A percentile compares a stretch with the other conserved stretches of the same genome.
These are phyloP conservation scores for Harmothoe impar DNA, from an alignment of 2,888 invertebrate genomes.

Conservation along the genomic window DNA sequence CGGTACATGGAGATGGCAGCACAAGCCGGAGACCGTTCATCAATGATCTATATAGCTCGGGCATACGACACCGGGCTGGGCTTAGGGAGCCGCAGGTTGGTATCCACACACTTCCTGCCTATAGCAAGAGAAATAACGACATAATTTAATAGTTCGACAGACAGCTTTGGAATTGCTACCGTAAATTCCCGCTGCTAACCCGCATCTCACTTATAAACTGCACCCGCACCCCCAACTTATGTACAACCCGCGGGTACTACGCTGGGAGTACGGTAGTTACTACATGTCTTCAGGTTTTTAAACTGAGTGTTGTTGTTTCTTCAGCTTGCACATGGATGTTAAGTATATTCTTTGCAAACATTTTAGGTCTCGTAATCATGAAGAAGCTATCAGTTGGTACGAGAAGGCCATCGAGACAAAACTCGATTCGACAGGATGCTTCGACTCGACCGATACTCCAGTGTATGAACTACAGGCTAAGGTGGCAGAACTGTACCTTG, in stretches of 20 bases:
- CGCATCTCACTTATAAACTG: too few relatives aligned
- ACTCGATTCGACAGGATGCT: slow-evolving; percentile 81
- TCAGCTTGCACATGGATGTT: too few relatives aligned
- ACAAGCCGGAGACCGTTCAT: slow-evolving; percentile 84
- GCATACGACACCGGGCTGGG: slow-evolving; percentile 84
- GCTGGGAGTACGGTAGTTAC: too few relatives aligned
- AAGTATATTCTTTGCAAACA: neutral
- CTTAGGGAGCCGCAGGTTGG: slow-evolving; percentile 80
- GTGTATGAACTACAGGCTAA: slow-evolving; percentile 84
- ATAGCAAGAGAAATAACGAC: too few relatives aligned
- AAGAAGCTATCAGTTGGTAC: slow-evolving; percentile 84
- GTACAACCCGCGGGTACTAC: too few relatives aligned
- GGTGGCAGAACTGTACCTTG: slow-evolving; percentile 84
- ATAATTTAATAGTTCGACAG: too few relatives aligned
- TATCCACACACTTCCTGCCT: neutral
- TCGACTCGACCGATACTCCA: slow-evolving; percentile 83
- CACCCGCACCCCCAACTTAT: too few relatives aligned
- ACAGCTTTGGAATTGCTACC: too few relatives aligned
- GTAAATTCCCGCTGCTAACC: too few relatives aligned
- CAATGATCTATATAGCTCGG: slow-evolving; percentile 85
- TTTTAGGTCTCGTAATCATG: slow-evolving; percentile 76
- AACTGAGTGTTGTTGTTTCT: too few relatives aligned
- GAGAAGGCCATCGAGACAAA: slow-evolving; percentile 81
- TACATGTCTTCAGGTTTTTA: too few relatives aligned
- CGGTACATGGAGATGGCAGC: slow-evolving; percentile 84